A percentile compares a stretch with the other conserved stretches of the same genome.
Conservation (phyloP, 2,797 vertebrate genomes). For the Etheostoma perlongum region DNA sequence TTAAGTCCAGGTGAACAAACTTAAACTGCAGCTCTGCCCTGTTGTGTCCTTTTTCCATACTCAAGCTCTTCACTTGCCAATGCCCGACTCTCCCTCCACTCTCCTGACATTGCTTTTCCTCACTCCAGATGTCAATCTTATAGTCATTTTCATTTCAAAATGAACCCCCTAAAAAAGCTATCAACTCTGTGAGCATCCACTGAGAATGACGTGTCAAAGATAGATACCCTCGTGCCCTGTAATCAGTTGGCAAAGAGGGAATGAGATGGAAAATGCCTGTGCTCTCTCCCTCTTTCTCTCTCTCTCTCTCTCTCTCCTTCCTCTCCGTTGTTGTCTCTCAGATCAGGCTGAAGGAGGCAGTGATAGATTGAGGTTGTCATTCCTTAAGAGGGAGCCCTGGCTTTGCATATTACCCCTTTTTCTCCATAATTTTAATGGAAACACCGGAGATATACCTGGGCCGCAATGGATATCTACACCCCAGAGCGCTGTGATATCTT, state of each 20-base stretch:
- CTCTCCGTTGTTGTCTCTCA: constrained; percentile 39
- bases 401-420: constrained; percentile 65
- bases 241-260: constrained; percentile 54
- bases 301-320: constrained; percentile 17
- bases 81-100: not conserved
- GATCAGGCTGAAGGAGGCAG: constrained; percentile 52
- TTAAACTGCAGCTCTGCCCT: not conserved
- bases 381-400: constrained; percentile 53
- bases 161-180: constrained; percentile 50
- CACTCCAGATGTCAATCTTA: constrained; percentile 23
- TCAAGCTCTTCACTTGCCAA: constrained; percentile 1
- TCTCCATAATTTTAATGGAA: constrained; percentile 69
- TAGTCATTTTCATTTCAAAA: constrained; percentile 61
- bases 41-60: not conserved
- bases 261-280: constrained; percentile 54
- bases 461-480: constrained; percentile 52
- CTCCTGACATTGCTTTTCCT: constrained; percentile 6
- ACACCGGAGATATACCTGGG: constrained; percentile 46
- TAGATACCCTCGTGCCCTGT: constrained; percentile 48
- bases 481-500: constrained; percentile 52
- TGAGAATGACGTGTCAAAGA: constrained; percentile 57
- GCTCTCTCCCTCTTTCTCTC: not conserved
- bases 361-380: constrained; percentile 64
- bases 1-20: no score
- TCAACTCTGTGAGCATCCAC: constrained; percentile 42